Conservation (phyloP, 2,888 invertebrate genomes). For the Drosophila prolongata region DNA sequence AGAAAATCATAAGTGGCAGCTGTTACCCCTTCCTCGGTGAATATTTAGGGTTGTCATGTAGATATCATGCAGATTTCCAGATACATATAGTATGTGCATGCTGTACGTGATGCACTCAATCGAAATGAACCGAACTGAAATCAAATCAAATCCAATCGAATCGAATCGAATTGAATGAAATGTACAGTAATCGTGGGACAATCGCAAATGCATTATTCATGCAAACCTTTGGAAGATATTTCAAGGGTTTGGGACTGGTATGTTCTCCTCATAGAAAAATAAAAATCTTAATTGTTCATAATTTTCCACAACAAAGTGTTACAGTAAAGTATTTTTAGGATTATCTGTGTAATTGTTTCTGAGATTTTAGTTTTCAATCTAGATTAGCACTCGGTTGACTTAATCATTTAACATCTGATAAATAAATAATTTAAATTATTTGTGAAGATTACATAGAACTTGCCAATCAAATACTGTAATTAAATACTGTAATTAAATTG, state of each 20-base stretch:
- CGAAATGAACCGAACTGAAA: conserved; percentile 18
- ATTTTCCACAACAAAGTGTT: too few species aligned
- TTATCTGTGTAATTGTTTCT: too few species aligned
- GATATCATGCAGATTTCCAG: conserved; percentile 25
- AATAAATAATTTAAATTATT: too few species aligned
- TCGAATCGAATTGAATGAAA: conserved; percentile 29
- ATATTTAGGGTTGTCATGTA: conserved; percentile 16
- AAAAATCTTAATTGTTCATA: too few species aligned
- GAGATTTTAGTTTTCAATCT: too few species aligned
- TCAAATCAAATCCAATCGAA: conserved; percentile 29
- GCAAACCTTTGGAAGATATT: conserved; percentile 18
- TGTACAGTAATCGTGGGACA: conserved; percentile 39
- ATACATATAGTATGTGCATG: conserved; percentile 3
- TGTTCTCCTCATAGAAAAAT: too few species aligned
- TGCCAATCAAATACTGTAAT: too few species aligned
- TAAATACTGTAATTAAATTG: too few species aligned
- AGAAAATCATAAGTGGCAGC: conserved; percentile 72
- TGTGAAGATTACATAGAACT: too few species aligned
- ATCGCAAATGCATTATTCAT: conserved; percentile 61
- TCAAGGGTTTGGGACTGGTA: neutral
- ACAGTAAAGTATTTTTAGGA: too few species aligned
- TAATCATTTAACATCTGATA: too few species aligned
- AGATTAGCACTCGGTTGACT: too few species aligned
- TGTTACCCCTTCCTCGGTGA: conserved; percentile 44
- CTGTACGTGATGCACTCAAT: conserved; percentile 30